These are phyloP conservation scores for Ectemnius continuus DNA, from an alignment of 2,888 invertebrate species.

Conservation along the genomic window DNA sequence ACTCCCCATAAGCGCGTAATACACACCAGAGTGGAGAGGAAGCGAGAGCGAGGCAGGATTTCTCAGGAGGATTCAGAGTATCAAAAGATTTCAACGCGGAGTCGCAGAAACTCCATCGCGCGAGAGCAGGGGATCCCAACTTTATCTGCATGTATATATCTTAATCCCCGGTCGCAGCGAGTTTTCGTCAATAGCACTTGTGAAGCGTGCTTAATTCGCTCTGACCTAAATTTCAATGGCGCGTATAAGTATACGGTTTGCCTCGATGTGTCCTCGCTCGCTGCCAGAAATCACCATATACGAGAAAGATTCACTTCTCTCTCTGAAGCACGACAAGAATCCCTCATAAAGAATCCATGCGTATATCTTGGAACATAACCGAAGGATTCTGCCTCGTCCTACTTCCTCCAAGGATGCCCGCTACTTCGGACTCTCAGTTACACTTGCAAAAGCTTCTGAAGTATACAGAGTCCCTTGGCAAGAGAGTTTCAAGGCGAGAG, in stretches of 20 bases:
- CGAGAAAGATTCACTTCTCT: neutral
- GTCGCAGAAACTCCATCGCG: slow-evolving; percentile 48
- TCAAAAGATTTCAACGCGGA: slow-evolving; percentile 49
- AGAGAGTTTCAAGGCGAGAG: no score
- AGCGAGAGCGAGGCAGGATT: slow-evolving; percentile 22
- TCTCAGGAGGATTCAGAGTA: slow-evolving; percentile 54
- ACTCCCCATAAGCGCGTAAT: slow-evolving; percentile 32
- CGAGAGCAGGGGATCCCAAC: slow-evolving; percentile 38
- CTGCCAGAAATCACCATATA: slow-evolving; percentile 29
- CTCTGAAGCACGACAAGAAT: neutral
- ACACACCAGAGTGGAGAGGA: no score
- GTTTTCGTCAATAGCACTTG: slow-evolving; percentile 63
- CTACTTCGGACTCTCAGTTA: neutral
- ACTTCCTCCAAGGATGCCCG: neutral
- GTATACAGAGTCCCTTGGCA: no score
- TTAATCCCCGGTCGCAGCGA: slow-evolving; percentile 60
- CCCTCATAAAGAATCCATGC: no score
- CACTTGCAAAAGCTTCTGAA: no score
- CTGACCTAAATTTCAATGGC: slow-evolving; percentile 56
- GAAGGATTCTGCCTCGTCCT: neutral
- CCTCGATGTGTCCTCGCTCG: slow-evolving; percentile 21
- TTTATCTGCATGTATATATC: slow-evolving; percentile 58
- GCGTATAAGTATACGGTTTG: slow-evolving; percentile 5
- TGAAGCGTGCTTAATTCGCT: slow-evolving; percentile 62
- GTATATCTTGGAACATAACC: no score